A percentile compares a stretch with the other conserved stretches of the same genome.
phyloP scores from a whole-genome alignment of 2,113 vertebrate species.

The Sprattus sprattus region DNA sequence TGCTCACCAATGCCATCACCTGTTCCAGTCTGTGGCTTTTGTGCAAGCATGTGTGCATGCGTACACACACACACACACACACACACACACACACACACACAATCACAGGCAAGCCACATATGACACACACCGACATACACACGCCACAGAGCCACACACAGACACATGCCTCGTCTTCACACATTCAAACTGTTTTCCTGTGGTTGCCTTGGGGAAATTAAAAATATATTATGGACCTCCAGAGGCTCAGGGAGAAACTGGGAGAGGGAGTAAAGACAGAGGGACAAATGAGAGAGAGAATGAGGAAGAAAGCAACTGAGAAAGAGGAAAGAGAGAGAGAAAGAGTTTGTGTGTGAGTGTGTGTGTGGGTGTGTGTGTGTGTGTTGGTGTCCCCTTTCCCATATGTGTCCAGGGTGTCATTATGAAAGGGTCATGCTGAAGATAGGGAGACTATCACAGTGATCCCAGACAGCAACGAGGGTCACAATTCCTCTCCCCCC shows the following conservation, averaged over 20 bases:
- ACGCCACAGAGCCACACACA: constrained; percentile 2
- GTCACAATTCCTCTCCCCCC: constrained; percentile 38
- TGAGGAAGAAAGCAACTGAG: constrained; percentile 38
- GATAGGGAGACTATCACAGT: constrained; percentile 2
- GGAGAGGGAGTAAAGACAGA: constrained; percentile 43
- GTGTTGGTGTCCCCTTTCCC: constrained; percentile 44
- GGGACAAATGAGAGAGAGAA: constrained; percentile 48
- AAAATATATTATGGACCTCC: constrained; percentile 79
- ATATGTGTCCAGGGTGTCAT: constrained; percentile 47
- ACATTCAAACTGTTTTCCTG: constrained; percentile 75
- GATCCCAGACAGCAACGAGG: constrained; percentile 21
- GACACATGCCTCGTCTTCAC: constrained; percentile 51
- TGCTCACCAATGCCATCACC: constrained; percentile 53
- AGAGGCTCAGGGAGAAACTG: constrained; percentile 67
- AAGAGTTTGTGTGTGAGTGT: constrained; percentile 5
- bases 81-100: constrained; percentile 21
- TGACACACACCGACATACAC: constrained; percentile 21
- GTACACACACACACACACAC: constrained; percentile 17
- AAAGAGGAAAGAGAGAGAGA: constrained; percentile 40
- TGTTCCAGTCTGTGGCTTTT: constrained; percentile 40
- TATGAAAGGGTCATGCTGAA: constrained; percentile 32
- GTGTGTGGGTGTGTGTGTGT: not conserved
- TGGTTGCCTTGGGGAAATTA: constrained; percentile 77
- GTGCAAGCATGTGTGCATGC: not conserved
- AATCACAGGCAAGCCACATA: not conserved